Conservation (phyloP, 2,888 invertebrate species). For the Acleris sparsana region DNA sequence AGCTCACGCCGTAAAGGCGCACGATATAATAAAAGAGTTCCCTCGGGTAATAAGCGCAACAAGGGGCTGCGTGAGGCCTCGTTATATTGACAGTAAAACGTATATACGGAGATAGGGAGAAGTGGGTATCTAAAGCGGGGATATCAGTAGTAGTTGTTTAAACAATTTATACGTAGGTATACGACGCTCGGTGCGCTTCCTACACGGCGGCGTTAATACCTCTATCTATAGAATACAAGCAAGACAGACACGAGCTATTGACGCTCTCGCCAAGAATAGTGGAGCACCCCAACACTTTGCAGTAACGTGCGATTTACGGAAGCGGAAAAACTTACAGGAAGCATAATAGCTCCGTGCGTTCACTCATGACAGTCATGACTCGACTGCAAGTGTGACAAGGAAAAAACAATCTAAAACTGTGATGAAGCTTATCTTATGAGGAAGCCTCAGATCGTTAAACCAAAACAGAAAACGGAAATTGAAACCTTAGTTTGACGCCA, state of each 20-base stretch:
- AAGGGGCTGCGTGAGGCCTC: neutral
- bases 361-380: conserved; percentile 9
- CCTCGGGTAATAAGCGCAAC: neutral
- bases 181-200: conserved; percentile 43
- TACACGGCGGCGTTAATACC: conserved; percentile 55
- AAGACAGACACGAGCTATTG: conserved; percentile 41
- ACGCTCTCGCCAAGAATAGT: conserved; percentile 48
- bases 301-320: conserved; percentile 46
- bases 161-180: conserved; percentile 22
- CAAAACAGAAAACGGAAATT: neutral
- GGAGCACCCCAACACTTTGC: conserved; percentile 36
- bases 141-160: conserved; percentile 19
- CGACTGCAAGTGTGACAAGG: conserved; percentile 4
- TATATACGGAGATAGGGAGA: neutral
- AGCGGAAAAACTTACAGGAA: conserved; percentile 37
- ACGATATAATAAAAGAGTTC: conserved; percentile 12
- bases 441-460: neutral
- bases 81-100: neutral
- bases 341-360: conserved; percentile 39
- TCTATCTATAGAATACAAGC: conserved; percentile 39
- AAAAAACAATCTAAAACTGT: conserved; percentile 7
- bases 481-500: neutral
- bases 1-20: neutral
- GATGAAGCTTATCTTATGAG: no score
- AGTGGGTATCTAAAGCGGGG: neutral